Conservation (phyloP, 2,888 invertebrate species). For the Himalopsyche japonica region DNA sequence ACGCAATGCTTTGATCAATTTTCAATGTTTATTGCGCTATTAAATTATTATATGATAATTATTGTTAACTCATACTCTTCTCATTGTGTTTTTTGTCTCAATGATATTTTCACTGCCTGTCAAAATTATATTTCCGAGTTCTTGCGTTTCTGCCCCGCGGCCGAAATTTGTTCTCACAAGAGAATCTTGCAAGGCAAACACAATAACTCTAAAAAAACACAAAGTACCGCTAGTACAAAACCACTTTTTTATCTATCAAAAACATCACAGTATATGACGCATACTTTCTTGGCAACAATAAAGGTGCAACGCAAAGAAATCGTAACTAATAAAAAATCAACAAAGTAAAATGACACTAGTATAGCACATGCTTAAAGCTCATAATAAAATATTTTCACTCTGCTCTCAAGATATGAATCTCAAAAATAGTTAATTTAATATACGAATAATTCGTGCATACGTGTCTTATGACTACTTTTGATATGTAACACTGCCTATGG, state of each 20-base stretch:
- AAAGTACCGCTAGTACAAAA: slow-evolving; percentile 5
- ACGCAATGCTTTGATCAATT: background rate
- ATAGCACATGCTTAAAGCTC: background rate
- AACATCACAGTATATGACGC: slow-evolving; percentile 22
- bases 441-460: slow-evolving; percentile 36
- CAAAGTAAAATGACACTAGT: slow-evolving; percentile 4
- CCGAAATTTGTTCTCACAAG: background rate
- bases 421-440: slow-evolving; percentile 33
- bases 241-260: slow-evolving; percentile 25
- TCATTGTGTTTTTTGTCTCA: background rate
- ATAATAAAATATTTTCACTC: background rate
- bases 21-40: background rate
- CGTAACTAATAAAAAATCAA: background rate
- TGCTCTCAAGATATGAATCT: slow-evolving; percentile 21
- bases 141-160: background rate
- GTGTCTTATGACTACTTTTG: slow-evolving; percentile 27
- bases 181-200: background rate
- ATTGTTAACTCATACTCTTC: background rate
- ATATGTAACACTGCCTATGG: background rate
- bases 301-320: slow-evolving; percentile 6
- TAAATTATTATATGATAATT: slow-evolving; percentile 1
- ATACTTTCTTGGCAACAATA: slow-evolving; percentile 17
- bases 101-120: background rate
- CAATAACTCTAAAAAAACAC: background rate
- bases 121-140: background rate